Conservation (phyloP, 2,888 invertebrate species). For the Flexamia atlantica region DNA sequence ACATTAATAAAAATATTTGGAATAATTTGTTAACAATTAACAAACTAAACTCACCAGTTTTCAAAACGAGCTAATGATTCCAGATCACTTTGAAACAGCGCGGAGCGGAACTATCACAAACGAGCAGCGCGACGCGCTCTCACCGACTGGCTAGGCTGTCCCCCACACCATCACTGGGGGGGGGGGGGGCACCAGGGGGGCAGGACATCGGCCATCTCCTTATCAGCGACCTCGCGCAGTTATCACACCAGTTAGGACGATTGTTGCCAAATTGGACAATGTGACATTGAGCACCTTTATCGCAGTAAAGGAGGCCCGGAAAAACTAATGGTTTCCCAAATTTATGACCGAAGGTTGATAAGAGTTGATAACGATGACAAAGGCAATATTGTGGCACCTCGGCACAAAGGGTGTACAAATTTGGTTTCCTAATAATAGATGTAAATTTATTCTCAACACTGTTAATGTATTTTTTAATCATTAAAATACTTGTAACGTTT, state of each 20-base stretch:
- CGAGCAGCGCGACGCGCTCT: constrained; percentile 20
- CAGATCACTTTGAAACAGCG: background rate
- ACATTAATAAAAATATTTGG: too few species aligned
- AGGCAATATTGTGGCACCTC: background rate
- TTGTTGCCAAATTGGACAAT: constrained; percentile 21
- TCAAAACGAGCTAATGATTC: background rate
- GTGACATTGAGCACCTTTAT: constrained; percentile 18
- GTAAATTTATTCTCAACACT: too few species aligned
- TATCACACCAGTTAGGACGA: constrained; percentile 24
- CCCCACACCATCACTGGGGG: background rate
- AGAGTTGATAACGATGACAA: constrained; percentile 1
- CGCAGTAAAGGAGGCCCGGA: background rate
- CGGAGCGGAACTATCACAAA: background rate
- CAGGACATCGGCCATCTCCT: constrained; percentile 28
- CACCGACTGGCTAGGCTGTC: constrained; percentile 1
- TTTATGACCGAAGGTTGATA: background rate
- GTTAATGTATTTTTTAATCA: too few species aligned
- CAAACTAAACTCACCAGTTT: background rate
- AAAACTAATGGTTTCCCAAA: constrained; percentile 32
- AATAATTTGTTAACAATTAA: too few species aligned
- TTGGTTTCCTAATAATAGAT: too few species aligned
- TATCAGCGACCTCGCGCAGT: constrained; percentile 8
- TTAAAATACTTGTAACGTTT: too few species aligned
- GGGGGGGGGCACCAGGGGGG: background rate
- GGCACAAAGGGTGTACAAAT: too few species aligned